Conservation (phyloP, 2,113 vertebrate genomes). For the Anhinga rufa region DNA sequence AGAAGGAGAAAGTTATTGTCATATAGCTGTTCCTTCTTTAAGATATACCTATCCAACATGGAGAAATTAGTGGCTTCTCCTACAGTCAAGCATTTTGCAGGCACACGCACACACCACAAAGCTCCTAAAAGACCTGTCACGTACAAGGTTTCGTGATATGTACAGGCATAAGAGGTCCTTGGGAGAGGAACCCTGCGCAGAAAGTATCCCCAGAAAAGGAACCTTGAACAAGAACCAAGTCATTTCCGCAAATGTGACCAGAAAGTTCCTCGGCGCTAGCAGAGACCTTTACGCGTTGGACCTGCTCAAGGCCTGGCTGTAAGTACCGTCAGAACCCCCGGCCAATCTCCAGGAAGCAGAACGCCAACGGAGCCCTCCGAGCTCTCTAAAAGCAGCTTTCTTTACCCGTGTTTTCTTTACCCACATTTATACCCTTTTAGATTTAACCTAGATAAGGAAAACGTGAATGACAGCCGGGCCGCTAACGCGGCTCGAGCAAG, state of each 20-base stretch:
- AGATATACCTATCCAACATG: accelerated
- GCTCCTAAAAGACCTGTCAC: background rate
- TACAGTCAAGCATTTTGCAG: background rate
- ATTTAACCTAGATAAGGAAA: conserved; percentile 22
- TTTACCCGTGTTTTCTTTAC: background rate
- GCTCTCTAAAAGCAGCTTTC: background rate
- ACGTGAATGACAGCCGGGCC: background rate
- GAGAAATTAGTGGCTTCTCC: background rate
- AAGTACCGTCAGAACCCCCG: background rate
- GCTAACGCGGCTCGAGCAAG: background rate
- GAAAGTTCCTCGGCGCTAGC: background rate
- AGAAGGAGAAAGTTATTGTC: background rate
- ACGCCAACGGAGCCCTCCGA: accelerated
- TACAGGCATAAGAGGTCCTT: background rate
- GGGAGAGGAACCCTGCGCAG: background rate
- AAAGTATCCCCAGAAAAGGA: background rate
- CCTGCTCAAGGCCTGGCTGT: background rate
- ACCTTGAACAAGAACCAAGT: background rate
- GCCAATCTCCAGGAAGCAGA: background rate
- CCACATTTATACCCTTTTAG: background rate
- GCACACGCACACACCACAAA: background rate
- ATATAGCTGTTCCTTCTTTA: background rate
- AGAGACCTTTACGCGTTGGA: accelerated
- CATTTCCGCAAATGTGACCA: background rate
- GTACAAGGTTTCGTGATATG: background rate